Percentiles rank a stretch among this genome's conserved stretches.
phyloP scores from a whole-genome alignment of 2,888 invertebrate species.

The Lottia gigantea region DNA sequence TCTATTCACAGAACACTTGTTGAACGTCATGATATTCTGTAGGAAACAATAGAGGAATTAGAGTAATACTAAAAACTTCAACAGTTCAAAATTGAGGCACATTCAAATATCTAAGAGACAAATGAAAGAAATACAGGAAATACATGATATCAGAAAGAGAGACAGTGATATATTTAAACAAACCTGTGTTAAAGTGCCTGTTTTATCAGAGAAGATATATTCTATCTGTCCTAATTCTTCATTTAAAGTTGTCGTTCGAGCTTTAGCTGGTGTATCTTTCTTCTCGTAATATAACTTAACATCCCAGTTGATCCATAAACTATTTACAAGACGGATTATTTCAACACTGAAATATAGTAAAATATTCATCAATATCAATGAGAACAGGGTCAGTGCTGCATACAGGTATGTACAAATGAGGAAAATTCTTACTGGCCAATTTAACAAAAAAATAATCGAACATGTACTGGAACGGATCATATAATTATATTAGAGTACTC shows the following conservation, averaged over 20 bases:
- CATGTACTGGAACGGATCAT: too few species aligned
- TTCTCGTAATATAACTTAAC: constrained; percentile 95
- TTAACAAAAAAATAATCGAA: too few species aligned
- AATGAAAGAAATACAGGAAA: too few species aligned
- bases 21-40: constrained; percentile 99
- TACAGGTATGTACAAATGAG: too few species aligned
- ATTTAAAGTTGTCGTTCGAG: constrained; percentile 96
- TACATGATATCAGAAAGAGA: too few species aligned
- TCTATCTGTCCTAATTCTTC: constrained; percentile 99
- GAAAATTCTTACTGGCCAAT: too few species aligned
- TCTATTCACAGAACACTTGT: constrained; percentile 96
- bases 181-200: constrained; percentile 92
- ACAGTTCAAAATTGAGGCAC: too few species aligned
- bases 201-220: constrained; percentile 99
- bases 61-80: too few species aligned
- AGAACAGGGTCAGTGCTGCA: too few species aligned
- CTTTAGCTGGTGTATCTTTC: constrained; percentile 90
- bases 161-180: neutral
- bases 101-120: too few species aligned
- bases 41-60: constrained; percentile 31
- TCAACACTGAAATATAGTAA: constrained; percentile 73
- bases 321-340: constrained; percentile 97
- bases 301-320: constrained; percentile 99
- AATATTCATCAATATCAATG: too few species aligned
- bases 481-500: too few species aligned